Evolutionary conservation across 2,888 invertebrate genomes (phyloP).

Genomic region (Idaea aversata): DNA sequence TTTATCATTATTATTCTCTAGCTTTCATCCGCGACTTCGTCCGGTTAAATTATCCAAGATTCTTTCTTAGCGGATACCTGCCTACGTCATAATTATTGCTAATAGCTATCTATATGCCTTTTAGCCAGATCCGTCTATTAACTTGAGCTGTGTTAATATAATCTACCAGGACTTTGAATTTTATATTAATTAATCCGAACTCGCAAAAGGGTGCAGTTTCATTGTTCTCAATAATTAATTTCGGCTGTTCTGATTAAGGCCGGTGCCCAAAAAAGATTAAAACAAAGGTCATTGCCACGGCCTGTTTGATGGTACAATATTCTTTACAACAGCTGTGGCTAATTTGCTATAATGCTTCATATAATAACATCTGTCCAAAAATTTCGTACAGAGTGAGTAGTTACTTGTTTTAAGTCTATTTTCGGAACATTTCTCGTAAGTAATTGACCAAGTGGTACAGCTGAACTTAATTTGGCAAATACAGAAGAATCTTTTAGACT

Average conservation of each 20-base stretch:
- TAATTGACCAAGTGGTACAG: neutral
- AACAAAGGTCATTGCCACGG: conserved; percentile 17
- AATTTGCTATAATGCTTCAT: conserved; percentile 18
- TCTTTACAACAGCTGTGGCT: conserved; percentile 20
- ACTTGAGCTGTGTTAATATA: too few relatives aligned
- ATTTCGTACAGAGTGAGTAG: neutral
- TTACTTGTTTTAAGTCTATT: neutral
- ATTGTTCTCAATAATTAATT: neutral
- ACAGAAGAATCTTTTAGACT: neutral
- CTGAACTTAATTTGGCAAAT: neutral
- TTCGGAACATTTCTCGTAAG: neutral
- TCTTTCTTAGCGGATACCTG: too few relatives aligned
- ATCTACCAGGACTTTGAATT: too few relatives aligned
- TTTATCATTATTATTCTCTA: too few relatives aligned
- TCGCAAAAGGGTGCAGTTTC: conserved; percentile 2
- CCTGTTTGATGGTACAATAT: conserved; percentile 12
- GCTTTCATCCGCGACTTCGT: too few relatives aligned
- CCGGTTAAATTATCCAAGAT: too few relatives aligned
- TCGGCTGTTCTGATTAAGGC: neutral
- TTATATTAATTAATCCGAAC: neutral
- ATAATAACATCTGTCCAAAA: conserved; percentile 17
- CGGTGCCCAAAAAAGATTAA: conserved; percentile 7
- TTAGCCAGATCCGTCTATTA: too few relatives aligned
- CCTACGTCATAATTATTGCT: too few relatives aligned
- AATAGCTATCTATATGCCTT: too few relatives aligned